Conservation (phyloP, 2,888 invertebrate species). For the Seira ritae region DNA sequence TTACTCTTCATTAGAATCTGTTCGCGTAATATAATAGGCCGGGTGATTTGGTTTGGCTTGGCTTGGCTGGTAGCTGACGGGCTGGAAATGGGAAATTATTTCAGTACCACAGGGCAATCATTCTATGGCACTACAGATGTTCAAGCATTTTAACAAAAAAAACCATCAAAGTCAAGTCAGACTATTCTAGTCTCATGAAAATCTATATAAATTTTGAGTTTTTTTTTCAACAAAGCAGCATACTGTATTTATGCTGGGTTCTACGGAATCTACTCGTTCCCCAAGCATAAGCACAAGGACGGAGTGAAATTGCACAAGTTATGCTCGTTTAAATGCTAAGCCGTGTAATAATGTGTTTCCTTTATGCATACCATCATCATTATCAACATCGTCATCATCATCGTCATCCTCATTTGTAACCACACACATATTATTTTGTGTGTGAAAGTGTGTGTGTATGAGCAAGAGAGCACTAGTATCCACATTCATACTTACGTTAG, state of each 20-base stretch:
- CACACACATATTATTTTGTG: constrained; percentile 18
- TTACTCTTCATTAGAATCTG: constrained; percentile 49
- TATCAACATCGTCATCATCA: neutral
- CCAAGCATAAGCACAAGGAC: too few species aligned
- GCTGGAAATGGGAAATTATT: constrained; percentile 58
- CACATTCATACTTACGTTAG: too few species aligned
- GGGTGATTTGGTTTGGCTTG: too few species aligned
- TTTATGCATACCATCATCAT: constrained; percentile 39
- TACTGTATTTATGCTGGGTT: too few species aligned
- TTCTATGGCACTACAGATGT: constrained; percentile 32
- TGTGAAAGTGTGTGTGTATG: neutral
- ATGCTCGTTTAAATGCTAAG: neutral
- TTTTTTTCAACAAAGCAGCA: too few species aligned
- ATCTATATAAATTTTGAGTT: constrained; percentile 15
- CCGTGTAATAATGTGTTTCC: constrained; percentile 37
- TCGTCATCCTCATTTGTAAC: neutral
- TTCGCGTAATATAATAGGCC: constrained; percentile 9
- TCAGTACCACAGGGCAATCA: constrained; percentile 48
- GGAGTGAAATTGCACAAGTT: neutral
- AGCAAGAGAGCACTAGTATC: too few species aligned
- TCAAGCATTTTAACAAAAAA: constrained; percentile 36
- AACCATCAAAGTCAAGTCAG: constrained; percentile 41
- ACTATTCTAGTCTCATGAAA: constrained; percentile 16
- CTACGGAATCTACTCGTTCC: too few species aligned
- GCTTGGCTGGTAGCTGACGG: constrained; percentile 24